These are phyloP conservation scores for Stigmatopora nigra DNA, from an alignment of 2,113 vertebrate species.

Conservation along the genomic window DNA sequence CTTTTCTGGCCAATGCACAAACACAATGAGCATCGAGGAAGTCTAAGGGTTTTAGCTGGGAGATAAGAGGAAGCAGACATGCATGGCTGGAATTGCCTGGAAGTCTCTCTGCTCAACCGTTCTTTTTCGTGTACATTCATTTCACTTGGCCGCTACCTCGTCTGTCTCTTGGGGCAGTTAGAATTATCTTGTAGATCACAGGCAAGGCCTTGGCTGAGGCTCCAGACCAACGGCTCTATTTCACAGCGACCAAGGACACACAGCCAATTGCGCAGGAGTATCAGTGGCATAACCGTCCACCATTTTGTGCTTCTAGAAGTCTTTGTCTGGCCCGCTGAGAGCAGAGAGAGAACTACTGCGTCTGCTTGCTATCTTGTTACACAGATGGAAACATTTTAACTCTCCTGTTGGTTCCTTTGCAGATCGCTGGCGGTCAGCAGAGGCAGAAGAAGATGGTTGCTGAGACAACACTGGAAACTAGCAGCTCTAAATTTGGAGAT, in stretches of 20 bases:
- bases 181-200: conserved; percentile 97
- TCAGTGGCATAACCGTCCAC: conserved; percentile 63
- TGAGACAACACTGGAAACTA: conserved; percentile 26
- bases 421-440: conserved; percentile 39
- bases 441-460: conserved; percentile 64
- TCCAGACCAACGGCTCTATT: conserved; percentile 81
- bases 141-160: conserved; percentile 73
- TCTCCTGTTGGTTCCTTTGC: conserved; percentile 53
- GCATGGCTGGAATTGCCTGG: conserved; percentile 69
- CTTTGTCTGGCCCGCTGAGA: conserved; percentile 57
- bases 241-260: conserved; percentile 69
- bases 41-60: conserved; percentile 11
- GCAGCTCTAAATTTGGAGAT: conserved; percentile 23
- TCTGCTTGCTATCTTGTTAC: conserved; percentile 66
- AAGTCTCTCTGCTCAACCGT: conserved; percentile 81
- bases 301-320: conserved; percentile 77
- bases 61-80: conserved; percentile 30
- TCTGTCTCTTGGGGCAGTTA: conserved; percentile 75
- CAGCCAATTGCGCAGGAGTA: conserved; percentile 57
- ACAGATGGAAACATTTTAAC: conserved; percentile 72
- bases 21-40: conserved; percentile 15
- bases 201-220: conserved; percentile 80
- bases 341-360: conserved; percentile 47
- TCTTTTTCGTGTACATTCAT: conserved; percentile 76
- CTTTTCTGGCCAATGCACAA: neutral